phyloP scores from a whole-genome alignment of 2,888 invertebrate genomes.

The Hyposoter didymator region DNA sequence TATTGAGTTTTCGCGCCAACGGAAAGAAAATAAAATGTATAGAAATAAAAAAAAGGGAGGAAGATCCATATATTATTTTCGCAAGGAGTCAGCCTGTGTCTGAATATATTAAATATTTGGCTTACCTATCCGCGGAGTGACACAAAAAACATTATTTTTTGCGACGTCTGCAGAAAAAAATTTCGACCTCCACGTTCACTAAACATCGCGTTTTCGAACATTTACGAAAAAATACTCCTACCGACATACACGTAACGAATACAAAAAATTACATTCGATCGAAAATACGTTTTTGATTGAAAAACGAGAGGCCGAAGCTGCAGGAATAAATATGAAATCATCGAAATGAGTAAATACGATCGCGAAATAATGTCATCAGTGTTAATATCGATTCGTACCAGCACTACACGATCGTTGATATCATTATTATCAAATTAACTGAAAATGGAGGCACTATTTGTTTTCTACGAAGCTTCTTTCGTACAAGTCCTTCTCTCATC shows the following conservation, averaged over 20 bases:
- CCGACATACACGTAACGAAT: background rate
- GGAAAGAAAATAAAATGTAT: background rate
- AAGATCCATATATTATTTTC: background rate
- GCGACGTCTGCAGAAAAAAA: background rate
- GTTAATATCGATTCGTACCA: background rate
- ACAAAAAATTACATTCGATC: background rate
- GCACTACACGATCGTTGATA: background rate
- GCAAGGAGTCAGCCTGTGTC: background rate
- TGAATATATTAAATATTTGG: constrained; percentile 1
- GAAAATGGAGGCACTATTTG: background rate
- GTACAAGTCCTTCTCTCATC: background rate
- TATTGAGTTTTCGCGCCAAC: constrained; percentile 29
- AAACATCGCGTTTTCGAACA: background rate
- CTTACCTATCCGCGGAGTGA: background rate
- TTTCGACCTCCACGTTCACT: background rate
- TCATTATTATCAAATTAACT: background rate
- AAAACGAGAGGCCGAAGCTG: background rate
- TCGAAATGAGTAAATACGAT: background rate
- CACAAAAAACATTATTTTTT: background rate
- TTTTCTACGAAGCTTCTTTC: background rate
- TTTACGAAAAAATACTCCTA: background rate
- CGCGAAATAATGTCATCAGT: background rate
- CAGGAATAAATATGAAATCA: background rate
- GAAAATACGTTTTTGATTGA: background rate
- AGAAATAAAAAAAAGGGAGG: background rate